Conservation (phyloP, 2,888 invertebrate genomes). For the Dryobotodes eremita region DNA sequence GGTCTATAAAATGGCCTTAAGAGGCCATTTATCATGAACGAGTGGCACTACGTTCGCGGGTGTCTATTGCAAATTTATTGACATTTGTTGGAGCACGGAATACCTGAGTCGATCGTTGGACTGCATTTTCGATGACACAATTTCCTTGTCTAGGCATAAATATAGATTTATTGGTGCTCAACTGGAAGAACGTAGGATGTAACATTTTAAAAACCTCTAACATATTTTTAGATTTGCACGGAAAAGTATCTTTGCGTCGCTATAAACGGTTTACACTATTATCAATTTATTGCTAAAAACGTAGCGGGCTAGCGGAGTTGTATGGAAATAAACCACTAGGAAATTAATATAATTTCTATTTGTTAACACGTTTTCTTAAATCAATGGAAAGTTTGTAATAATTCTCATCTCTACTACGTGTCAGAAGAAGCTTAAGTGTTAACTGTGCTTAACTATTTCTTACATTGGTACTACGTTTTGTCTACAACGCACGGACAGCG, state of each 20-base stretch:
- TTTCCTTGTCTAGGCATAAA: conserved; percentile 40
- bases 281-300: not conserved
- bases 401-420: not conserved
- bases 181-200: conserved; percentile 1
- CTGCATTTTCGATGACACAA: conserved; percentile 56
- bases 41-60: conserved; percentile 55
- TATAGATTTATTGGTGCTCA: conserved; percentile 42
- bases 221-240: not conserved
- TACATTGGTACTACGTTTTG: not conserved
- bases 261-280: conserved; percentile 15
- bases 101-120: conserved; percentile 51
- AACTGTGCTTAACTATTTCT: not conserved
- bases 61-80: conserved; percentile 65
- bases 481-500: not conserved
- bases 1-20: conserved; percentile 71
- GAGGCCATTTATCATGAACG: conserved; percentile 70
- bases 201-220: conserved; percentile 18
- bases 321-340: not conserved
- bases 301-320: not conserved
- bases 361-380: not conserved
- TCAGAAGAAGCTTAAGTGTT: not conserved
- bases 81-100: conserved; percentile 48
- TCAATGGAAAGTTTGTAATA: not conserved
- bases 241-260: not conserved
- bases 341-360: not conserved